These are phyloP conservation scores for Conus betulinus DNA, from an alignment of 1,140 invertebrate genomes.

Conservation along the genomic window DNA sequence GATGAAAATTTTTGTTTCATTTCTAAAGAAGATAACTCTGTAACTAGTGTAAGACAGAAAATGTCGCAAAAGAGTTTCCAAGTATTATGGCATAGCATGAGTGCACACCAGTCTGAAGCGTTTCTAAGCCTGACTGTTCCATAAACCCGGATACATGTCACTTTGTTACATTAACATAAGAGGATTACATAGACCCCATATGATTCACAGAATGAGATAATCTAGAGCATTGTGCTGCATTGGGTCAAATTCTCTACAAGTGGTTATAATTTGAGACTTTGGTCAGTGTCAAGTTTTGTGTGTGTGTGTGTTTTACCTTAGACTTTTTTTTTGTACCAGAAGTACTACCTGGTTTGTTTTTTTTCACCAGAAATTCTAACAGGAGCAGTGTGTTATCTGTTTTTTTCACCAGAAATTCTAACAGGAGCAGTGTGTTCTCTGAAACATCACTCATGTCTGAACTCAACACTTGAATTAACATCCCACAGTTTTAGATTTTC, in stretches of 20 bases:
- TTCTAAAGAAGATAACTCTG: too few species aligned
- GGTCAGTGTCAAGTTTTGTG: not conserved
- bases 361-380: not conserved
- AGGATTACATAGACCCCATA: not conserved
- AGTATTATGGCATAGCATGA: too few species aligned
- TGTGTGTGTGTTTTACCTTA: not conserved
- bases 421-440: not conserved
- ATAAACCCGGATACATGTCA: too few species aligned
- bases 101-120: too few species aligned
- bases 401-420: not conserved
- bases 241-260: not conserved
- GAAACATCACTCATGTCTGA: not conserved
- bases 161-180: not conserved
- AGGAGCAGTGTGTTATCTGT: not conserved
- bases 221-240: not conserved
- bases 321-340: not conserved
- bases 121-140: too few species aligned
- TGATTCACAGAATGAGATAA: not conserved
- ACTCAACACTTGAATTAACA: not conserved
- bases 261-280: not conserved
- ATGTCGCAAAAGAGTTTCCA: too few species aligned
- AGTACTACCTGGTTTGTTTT: not conserved
- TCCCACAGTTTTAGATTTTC: not conserved
- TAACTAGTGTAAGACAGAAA: too few species aligned
- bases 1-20: too few species aligned